phyloP scores from a whole-genome alignment of 2,113 vertebrate species.

The Hippopotamus amphibius region DNA sequence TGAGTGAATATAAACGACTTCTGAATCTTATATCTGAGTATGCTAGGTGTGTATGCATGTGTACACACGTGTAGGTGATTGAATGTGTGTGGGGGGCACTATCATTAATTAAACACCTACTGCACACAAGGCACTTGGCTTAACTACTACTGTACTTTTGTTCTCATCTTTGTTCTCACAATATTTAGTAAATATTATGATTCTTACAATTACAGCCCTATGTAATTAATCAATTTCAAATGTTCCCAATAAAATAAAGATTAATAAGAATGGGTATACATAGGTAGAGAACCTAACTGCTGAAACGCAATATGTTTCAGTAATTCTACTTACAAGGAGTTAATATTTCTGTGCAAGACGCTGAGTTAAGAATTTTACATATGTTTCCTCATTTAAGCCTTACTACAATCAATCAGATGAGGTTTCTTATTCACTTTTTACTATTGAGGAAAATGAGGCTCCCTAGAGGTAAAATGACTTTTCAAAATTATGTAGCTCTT shows the following conservation, averaged over 20 bases:
- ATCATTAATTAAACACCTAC: not conserved
- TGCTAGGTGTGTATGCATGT: not conserved
- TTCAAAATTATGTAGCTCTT: not conserved
- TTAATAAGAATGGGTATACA: not conserved
- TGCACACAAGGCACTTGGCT: not conserved
- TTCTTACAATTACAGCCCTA: not conserved
- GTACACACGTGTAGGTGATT: not conserved
- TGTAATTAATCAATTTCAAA: conserved; percentile 6
- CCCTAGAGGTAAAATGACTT: not conserved
- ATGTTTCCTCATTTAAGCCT: not conserved
- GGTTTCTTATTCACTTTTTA: not conserved
- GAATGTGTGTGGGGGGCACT: not conserved
- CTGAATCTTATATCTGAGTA: not conserved
- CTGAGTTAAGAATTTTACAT: not conserved
- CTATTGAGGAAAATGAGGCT: not conserved
- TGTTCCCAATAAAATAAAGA: not conserved
- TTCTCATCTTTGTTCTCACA: not conserved
- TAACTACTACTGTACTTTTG: not conserved
- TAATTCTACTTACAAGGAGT: not conserved
- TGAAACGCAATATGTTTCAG: conserved; percentile 8
- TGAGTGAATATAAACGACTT: not conserved
- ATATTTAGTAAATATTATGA: not conserved
- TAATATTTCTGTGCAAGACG: not conserved
- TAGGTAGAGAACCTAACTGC: conserved; percentile 2
- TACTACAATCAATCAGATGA: not conserved